Evolutionary conservation across 1,140 invertebrate species (phyloP), one percentile per base, ranked within the genome.

Genomic region (Thaumetopoea pityocampa): DNA sequence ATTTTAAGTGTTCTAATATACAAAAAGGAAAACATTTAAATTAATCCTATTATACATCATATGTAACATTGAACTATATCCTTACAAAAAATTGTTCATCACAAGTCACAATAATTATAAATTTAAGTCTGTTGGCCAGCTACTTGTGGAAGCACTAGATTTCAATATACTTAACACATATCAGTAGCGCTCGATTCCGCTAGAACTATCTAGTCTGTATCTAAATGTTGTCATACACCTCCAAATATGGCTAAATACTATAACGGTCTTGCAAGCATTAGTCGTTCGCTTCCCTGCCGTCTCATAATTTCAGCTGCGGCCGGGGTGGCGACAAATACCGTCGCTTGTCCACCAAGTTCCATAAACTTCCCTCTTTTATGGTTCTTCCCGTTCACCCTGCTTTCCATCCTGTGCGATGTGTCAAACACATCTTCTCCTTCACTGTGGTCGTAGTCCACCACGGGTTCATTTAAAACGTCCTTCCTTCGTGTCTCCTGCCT

Each of bases 401-500:
- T 73, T 32, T 72, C 62, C 8, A 71, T 30, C 29, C 68, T 74
- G 5, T 40, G 37, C 7, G 37, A 10, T 2, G 69, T 70, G 36
- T 82, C 80, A 28, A 82, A 83, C 2, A 73, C 58, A 45, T 83
- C 77, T 15, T 86, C 85, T 5, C 67, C 77, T 38, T 85, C 85
- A 49, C 85, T 85, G 27, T 86, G 78, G 57, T 86, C 85, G 38
- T 86, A 86, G 48, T 86, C 85, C 0, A 85, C 57, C 48, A 80
- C 68, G 1, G 85, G 85, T 35, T 86, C 85, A 40, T 72, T 69
- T 3, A 83, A 10, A 0, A 67, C 61, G 19, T 79, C 78, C 37
- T 76, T 80, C 40, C 69, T 74, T 55, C 68, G 62, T 14, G 58
- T 51, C 26, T 62, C 49, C 12, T 37, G 10, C 36, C 43, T 67